A percentile compares a stretch with the other conserved stretches of the same genome.
phyloP scores from a whole-genome alignment of 1,140 invertebrate species.

The Neodiprion virginianus region DNA sequence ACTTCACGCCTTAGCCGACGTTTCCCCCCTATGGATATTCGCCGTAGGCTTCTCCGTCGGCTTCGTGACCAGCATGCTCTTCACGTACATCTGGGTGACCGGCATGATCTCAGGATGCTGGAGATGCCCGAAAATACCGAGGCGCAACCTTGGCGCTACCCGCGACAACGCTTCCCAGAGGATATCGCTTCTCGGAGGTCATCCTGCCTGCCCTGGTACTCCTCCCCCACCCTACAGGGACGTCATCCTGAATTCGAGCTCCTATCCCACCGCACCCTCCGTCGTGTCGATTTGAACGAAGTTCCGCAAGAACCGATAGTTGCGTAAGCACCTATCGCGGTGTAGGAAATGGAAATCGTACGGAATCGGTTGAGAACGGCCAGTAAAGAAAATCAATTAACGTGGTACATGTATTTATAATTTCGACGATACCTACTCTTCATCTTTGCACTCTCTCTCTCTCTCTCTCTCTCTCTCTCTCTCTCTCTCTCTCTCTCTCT shows the following conservation, averaged over 20 bases:
- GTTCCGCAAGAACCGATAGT: too few relatives aligned
- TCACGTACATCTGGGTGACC: slow-evolving; percentile 46
- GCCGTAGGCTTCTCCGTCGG: slow-evolving; percentile 46
- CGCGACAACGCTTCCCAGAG: slow-evolving; percentile 35
- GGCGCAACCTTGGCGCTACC: slow-evolving; percentile 22
- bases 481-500: too few relatives aligned
- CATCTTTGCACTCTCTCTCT: too few relatives aligned
- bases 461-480: too few relatives aligned
- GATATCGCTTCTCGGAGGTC: slow-evolving; percentile 29
- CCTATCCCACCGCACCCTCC: slow-evolving; percentile 18
- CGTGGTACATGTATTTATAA: too few relatives aligned
- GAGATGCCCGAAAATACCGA: slow-evolving; percentile 21
- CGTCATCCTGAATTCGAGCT: slow-evolving; percentile 44
- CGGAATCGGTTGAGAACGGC: too few relatives aligned
- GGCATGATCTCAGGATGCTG: slow-evolving; percentile 31
- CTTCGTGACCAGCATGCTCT: slow-evolving; percentile 37
- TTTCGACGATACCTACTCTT: too few relatives aligned
- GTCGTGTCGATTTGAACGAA: not conserved
- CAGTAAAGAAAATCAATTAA: too few relatives aligned
- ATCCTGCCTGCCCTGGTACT: slow-evolving; percentile 44
- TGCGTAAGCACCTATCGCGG: too few relatives aligned
- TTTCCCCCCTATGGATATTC: slow-evolving; percentile 46
- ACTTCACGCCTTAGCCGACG: slow-evolving; percentile 16
- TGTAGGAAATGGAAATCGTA: too few relatives aligned
- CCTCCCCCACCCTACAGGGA: slow-evolving; percentile 55